Conservation (phyloP, 2,888 invertebrate genomes). For the Sepiola atlantica region DNA sequence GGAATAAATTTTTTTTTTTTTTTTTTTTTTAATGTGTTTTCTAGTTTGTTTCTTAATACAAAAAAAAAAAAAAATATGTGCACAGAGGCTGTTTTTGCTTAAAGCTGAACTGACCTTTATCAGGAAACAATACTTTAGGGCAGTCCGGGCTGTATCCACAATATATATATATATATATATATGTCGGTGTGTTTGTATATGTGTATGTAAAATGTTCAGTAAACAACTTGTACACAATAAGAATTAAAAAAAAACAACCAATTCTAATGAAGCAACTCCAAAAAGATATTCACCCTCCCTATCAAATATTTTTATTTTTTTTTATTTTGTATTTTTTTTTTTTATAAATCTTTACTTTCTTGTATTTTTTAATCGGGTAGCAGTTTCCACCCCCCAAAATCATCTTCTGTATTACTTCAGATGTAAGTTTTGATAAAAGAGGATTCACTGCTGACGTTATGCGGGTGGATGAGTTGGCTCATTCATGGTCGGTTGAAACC, state of each 20-base stretch:
- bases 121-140: neutral
- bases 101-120: neutral
- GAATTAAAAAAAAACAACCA: neutral
- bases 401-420: neutral
- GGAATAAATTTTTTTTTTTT: neutral
- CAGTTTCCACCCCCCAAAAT: neutral
- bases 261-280: slow-evolving; percentile 11
- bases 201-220: neutral
- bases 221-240: neutral
- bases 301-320: neutral
- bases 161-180: neutral
- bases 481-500: neutral
- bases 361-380: neutral
- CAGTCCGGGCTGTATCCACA: neutral
- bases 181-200: neutral
- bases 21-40: neutral
- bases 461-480: neutral
- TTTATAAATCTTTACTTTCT: neutral
- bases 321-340: neutral
- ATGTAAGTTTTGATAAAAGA: slow-evolving; percentile 7
- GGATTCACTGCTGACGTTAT: neutral
- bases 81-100: neutral
- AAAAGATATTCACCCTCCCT: neutral
- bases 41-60: neutral
- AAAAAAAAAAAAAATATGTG: neutral